phyloP scores from a whole-genome alignment of 2,797 vertebrate species.

The Triplophysa yarkandensis region DNA sequence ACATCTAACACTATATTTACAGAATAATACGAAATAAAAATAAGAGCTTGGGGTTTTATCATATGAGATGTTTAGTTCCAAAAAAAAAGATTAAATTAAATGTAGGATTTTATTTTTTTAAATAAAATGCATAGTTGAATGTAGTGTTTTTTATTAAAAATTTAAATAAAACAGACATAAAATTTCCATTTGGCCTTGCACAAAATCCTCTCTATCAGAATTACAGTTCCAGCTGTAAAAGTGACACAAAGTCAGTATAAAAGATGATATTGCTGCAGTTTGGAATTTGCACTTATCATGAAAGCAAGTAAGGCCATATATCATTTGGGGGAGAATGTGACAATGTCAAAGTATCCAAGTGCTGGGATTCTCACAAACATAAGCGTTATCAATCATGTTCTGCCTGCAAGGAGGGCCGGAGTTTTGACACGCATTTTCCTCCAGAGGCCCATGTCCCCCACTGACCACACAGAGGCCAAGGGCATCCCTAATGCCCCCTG shows the following conservation, averaged over 20 bases:
- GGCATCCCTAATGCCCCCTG: slow-evolving; percentile 62
- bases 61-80: too few species aligned
- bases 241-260: slow-evolving; percentile 40
- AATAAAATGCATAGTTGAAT: too few species aligned
- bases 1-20: too few species aligned
- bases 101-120: too few species aligned
- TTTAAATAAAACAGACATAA: too few species aligned
- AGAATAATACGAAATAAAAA: too few species aligned
- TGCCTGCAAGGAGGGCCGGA: slow-evolving; percentile 63
- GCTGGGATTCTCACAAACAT: slow-evolving; percentile 38
- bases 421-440: slow-evolving; percentile 62
- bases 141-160: too few species aligned
- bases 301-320: slow-evolving; percentile 48
- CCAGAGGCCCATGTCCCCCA: slow-evolving; percentile 69
- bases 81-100: too few species aligned
- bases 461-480: slow-evolving; percentile 77
- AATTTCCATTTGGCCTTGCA: too few species aligned
- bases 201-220: too few species aligned
- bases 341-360: slow-evolving; percentile 36
- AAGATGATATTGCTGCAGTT: slow-evolving; percentile 36
- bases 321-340: slow-evolving; percentile 49
- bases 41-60: too few species aligned
- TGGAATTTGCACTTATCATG: slow-evolving; percentile 47
- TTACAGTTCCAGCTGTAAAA: too few species aligned
- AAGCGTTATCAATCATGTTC: slow-evolving; percentile 64